Evolutionary conservation across 2,113 vertebrate species (phyloP), one percentile per base, ranked within the genome.

Genomic region (Ceyx melanurus): DNA sequence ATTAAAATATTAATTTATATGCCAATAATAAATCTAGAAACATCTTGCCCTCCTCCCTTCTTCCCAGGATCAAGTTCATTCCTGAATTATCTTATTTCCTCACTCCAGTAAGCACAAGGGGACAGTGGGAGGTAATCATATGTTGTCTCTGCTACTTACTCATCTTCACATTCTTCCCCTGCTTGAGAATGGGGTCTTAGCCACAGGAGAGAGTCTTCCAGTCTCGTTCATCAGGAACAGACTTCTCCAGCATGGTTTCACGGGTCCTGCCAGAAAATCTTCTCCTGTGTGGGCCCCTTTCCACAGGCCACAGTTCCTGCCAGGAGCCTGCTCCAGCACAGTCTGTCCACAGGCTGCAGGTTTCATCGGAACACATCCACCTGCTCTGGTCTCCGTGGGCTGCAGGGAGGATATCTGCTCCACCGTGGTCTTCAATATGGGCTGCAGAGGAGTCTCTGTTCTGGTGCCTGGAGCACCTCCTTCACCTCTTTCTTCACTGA

Each of bases 31-130:
- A 62, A 61, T 57, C 31, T 54, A 45, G 19, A 54, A 53, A 5
- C 19, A 35, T 5, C 5, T 75, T 50, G 11, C 16, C 10, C 2
- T 1, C 2, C n/a, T 58, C 5, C 14, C 4, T 45, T 70, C 26
- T 77, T 76, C 0, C 0, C 18, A 60, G 15, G 15, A 13, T 77
- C 26, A 64, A 0, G 15, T 68, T 87, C 25, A 46, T 11, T 60
- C 13, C 31, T 64, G 28, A 22, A 5, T 43, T 42, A 20, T 77
- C 37, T 81, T 81, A 4, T 5, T 1, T 60, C 35, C 8, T 6
- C 1, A 0, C n/a, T 10, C n/a, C 0, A 0, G 1, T 23, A 21
- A 68, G 16, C 8, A 0, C 33, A 60, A 16, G 33, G 25, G 6
- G 2, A 8, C 6, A 1, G 7, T 5, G 4, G 2, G 2, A 8